phyloP scores from a whole-genome alignment of 2,888 invertebrate species.

The Syritta pipiens region DNA sequence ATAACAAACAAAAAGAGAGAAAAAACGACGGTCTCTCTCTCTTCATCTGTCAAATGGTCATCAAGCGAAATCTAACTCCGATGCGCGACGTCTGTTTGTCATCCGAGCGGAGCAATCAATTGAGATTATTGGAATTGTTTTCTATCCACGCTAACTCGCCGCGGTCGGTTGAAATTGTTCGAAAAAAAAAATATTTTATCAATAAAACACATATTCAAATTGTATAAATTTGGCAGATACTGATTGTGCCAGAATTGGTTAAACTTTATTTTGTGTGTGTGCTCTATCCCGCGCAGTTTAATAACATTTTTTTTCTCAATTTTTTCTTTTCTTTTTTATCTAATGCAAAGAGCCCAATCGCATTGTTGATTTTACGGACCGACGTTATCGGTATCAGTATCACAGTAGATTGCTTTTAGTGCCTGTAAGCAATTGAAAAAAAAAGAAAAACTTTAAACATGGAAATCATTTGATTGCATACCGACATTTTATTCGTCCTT shows the following conservation, averaged over 20 bases:
- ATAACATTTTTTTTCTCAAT: background rate
- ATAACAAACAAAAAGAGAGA: no score
- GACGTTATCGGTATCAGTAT: no score
- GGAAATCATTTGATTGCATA: background rate
- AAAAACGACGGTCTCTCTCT: background rate
- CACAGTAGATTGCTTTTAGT: no score
- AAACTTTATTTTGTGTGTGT: background rate
- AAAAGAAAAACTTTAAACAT: no score
- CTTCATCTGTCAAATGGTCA: conserved; percentile 43
- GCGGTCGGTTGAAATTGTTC: conserved; percentile 4
- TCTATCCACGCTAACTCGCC: conserved; percentile 17
- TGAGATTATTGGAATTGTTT: conserved; percentile 26
- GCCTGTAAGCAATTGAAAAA: no score
- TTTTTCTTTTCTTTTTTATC: no score
- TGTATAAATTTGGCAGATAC: background rate
- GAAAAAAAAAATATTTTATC: conserved; percentile 11
- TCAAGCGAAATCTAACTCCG: conserved; percentile 19
- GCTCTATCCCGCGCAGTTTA: conserved; percentile 4
- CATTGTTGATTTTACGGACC: no score
- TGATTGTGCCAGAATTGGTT: background rate
- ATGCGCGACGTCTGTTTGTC: conserved; percentile 26
- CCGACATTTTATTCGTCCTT: background rate
- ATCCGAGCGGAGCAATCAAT: conserved; percentile 32
- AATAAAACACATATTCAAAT: conserved; percentile 18
- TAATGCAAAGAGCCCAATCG: background rate